These are phyloP conservation scores for Cotesia vestalis DNA, from an alignment of 1,140 invertebrate genomes.

Conservation along the genomic window DNA sequence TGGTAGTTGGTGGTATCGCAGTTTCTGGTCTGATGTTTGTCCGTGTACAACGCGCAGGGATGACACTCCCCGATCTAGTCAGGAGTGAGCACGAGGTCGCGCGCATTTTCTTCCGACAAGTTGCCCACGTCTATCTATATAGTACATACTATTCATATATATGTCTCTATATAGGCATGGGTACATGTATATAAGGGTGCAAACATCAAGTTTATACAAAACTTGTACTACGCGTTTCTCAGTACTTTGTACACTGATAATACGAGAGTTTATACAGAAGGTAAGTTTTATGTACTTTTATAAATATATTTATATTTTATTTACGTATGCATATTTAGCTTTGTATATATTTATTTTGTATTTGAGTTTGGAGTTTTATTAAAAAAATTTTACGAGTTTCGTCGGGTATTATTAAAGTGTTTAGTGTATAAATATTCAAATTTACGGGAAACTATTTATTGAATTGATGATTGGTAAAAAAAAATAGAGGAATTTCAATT, in stretches of 20 bases:
- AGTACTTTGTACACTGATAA: conserved; percentile 1
- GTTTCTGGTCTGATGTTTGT: conserved; percentile 66
- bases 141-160: no score
- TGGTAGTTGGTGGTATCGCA: conserved; percentile 60
- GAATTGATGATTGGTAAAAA: no score
- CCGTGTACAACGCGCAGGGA: conserved; percentile 60
- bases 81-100: conserved; percentile 46
- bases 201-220: conserved; percentile 25
- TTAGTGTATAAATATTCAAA: no score
- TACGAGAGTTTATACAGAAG: conserved; percentile 9
- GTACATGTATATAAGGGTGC: neutral
- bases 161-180: no score
- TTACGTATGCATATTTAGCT: no score
- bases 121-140: neutral
- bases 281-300: no score
- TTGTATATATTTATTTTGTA: no score
- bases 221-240: conserved; percentile 12
- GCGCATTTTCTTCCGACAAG: conserved; percentile 14
- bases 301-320: neutral
- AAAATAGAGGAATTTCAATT: no score
- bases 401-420: no score
- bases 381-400: no score
- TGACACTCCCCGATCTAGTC: conserved; percentile 26
- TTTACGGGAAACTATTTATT: no score
- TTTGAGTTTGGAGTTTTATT: no score